Evolutionary conservation across 2,113 vertebrate species (phyloP).

Genomic region (Peromyscus leucopus): DNA sequence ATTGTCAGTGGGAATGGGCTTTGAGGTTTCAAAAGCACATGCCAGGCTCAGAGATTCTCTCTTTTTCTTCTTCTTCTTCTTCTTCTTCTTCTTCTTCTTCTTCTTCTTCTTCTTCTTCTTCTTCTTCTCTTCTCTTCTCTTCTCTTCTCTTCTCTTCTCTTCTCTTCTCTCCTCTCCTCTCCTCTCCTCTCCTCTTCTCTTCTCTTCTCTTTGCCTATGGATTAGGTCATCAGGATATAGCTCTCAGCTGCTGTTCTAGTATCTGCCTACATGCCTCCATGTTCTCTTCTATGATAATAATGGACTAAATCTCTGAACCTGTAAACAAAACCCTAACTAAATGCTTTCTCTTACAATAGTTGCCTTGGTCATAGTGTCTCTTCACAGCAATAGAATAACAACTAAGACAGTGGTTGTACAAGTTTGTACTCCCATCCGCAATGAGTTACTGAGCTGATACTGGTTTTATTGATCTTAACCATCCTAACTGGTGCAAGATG

Average conservation of each 20-base stretch:
- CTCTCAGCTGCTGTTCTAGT: background rate
- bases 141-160: no score
- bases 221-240: no score
- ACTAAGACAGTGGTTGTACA: background rate
- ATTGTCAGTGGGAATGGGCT: background rate
- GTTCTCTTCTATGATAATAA: background rate
- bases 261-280: background rate
- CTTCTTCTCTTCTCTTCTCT: no score
- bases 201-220: background rate
- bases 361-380: background rate
- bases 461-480: background rate
- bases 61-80: no score
- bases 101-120: no score
- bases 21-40: background rate
- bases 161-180: no score
- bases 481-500: background rate
- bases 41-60: background rate
- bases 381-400: background rate
- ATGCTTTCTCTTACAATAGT: background rate
- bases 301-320: background rate
- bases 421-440: background rate
- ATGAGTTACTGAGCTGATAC: background rate
- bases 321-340: background rate
- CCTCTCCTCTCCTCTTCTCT: no score
- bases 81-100: no score